Evolutionary conservation across 2,113 vertebrate genomes (phyloP).

Genomic region (Saccopteryx bilineata): DNA sequence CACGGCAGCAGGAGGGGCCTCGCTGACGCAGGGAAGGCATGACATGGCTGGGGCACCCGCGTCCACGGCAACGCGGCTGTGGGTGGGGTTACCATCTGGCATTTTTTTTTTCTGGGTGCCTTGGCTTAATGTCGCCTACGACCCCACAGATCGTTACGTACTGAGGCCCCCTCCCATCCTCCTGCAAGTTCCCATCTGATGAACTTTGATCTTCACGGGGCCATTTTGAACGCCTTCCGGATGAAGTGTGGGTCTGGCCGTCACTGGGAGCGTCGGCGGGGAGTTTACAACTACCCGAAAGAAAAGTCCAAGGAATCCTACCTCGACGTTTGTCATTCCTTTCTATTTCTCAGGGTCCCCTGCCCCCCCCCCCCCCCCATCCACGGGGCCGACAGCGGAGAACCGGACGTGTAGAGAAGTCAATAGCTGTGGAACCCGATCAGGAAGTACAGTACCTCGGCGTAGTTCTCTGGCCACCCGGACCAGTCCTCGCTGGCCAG

Average conservation of each 20-base stretch:
- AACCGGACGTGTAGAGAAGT: not conserved
- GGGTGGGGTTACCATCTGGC: not conserved
- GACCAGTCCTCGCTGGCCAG: constrained; percentile 60
- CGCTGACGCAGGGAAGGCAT: not conserved
- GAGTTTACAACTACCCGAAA: not conserved
- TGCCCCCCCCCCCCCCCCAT: too few species aligned
- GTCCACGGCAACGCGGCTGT: too few species aligned
- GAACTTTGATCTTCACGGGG: not conserved
- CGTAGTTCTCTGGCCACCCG: constrained; percentile 79
- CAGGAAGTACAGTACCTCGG: constrained; percentile 68
- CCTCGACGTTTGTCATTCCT: not conserved
- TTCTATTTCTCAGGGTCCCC: not conserved
- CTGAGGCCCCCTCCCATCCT: not conserved
- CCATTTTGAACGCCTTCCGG: not conserved
- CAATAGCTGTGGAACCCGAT: constrained; percentile 64
- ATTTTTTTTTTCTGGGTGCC: not conserved
- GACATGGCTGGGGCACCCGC: rapidly evolving
- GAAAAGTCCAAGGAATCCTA: not conserved
- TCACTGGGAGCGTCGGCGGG: not conserved
- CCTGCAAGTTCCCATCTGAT: not conserved
- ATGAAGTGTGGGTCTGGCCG: not conserved
- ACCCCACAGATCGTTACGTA: not conserved
- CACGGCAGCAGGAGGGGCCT: not conserved
- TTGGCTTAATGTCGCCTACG: not conserved
- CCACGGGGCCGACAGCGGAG: not conserved